These are phyloP conservation scores for Chrysolina haemoptera DNA, from an alignment of 2,888 invertebrate species.

Conservation along the genomic window DNA sequence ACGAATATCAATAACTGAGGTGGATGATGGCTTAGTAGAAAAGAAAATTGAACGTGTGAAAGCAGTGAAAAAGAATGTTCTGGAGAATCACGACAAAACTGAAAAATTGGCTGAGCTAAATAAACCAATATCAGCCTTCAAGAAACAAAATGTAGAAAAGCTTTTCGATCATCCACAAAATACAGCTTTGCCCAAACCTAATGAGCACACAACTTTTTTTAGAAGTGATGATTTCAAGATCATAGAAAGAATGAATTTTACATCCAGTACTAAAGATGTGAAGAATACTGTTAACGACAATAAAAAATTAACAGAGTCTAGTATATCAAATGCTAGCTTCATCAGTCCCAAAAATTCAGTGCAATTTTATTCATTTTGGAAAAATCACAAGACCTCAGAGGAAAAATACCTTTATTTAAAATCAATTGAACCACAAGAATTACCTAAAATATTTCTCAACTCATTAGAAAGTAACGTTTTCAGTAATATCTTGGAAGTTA, in stretches of 20 bases:
- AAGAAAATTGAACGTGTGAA: conserved; percentile 29
- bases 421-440: conserved; percentile 72
- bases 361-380: conserved; percentile 79
- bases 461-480: conserved; percentile 78
- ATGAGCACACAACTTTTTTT: conserved; percentile 42
- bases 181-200: conserved; percentile 43
- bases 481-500: conserved; percentile 73
- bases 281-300: conserved; percentile 49
- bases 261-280: conserved; percentile 35
- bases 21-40: conserved; percentile 33
- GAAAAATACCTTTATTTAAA: conserved; percentile 76
- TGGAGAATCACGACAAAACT: conserved; percentile 44
- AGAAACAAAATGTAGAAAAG: conserved; percentile 42
- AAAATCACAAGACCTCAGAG: conserved; percentile 70
- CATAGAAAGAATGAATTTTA: conserved; percentile 52
- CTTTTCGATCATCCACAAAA: conserved; percentile 33
- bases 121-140: conserved; percentile 43
- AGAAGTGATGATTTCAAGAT: conserved; percentile 59
- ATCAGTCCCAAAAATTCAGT: conserved; percentile 75
- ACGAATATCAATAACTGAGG: conserved; percentile 66
- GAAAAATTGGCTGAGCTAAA: conserved; percentile 26
- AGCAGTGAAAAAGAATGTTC: conserved; percentile 47
- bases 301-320: conserved; percentile 44
- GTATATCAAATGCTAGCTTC: conserved; percentile 58
- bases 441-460: conserved; percentile 78